phyloP scores from a whole-genome alignment of 2,888 invertebrate genomes.

The Platerodrilus igneus region DNA sequence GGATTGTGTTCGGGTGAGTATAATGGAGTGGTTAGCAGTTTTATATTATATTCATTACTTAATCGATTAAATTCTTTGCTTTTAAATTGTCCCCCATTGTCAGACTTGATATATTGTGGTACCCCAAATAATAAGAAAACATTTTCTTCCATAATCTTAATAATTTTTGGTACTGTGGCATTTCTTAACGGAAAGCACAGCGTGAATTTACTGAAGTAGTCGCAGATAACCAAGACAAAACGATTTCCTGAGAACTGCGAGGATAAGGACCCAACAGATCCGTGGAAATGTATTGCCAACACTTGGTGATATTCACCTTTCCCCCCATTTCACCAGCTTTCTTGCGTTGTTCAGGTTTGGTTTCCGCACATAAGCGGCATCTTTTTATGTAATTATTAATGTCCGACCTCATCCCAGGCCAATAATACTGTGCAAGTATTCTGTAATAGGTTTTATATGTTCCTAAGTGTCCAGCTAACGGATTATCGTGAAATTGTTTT shows the following conservation, averaged over 20 bases:
- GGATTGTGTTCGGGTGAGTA: conserved; percentile 22
- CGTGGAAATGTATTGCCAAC: conserved; percentile 23
- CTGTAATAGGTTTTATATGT: conserved; percentile 24
- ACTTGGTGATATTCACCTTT: conserved; percentile 14
- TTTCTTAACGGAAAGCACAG: conserved; percentile 16
- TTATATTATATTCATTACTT: conserved; percentile 8
- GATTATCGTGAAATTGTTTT: conserved; percentile 27
- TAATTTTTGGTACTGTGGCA: conserved; percentile 9
- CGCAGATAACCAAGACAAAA: conserved; percentile 22
- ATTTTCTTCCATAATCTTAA: conserved; percentile 13
- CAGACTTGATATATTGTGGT: conserved; percentile 13
- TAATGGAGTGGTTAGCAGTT: conserved; percentile 11
- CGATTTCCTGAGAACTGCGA: conserved; percentile 11
- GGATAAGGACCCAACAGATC: conserved; percentile 30
- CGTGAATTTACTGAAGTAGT: conserved; percentile 27
- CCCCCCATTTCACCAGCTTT: conserved; percentile 28
- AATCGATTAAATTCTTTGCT: conserved; percentile 11
- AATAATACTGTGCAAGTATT: conserved; percentile 24
- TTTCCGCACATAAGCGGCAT: conserved; percentile 27
- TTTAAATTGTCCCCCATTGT: conserved; percentile 20
- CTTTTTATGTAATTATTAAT: conserved; percentile 25
- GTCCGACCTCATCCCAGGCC: conserved; percentile 31
- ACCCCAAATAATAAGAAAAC: conserved; percentile 21
- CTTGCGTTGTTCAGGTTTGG: conserved; percentile 25
- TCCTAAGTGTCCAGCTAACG: conserved; percentile 31